Evolutionary conservation across 1,140 invertebrate species (phyloP).

Genomic region (Musca vetustissima): DNA sequence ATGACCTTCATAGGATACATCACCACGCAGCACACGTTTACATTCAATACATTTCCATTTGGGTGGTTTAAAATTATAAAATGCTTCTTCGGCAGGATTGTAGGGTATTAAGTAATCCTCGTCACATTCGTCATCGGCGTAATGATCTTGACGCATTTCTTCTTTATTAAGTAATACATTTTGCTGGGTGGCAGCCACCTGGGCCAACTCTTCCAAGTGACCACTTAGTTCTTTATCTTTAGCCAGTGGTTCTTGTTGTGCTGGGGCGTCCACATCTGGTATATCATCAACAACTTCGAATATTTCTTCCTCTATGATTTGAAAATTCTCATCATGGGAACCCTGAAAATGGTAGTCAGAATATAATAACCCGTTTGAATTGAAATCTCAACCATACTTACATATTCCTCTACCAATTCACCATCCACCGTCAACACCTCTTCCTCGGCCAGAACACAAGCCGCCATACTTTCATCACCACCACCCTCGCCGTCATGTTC

Average conservation of each 20-base stretch:
- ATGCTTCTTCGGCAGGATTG: not conserved
- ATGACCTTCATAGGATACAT: constrained; percentile 29
- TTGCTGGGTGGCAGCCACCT: constrained; percentile 8
- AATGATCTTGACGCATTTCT: not conserved
- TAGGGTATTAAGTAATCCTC: constrained; percentile 24
- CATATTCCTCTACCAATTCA: not conserved
- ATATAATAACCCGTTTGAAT: not conserved
- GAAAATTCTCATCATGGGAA: not conserved
- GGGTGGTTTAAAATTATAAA: not conserved
- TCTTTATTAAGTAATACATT: not conserved
- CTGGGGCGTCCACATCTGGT: not conserved
- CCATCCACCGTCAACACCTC: constrained; percentile 18
- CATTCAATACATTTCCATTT: constrained; percentile 31
- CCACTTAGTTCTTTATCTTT: not conserved
- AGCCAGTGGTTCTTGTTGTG: not conserved
- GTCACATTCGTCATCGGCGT: constrained; percentile 21
- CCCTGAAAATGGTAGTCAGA: not conserved
- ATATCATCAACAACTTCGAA: not conserved
- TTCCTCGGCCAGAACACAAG: constrained; percentile 25
- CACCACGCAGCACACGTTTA: constrained; percentile 22
- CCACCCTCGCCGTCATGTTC: constrained; percentile 1
- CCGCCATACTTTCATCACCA: not conserved
- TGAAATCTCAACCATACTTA: not conserved
- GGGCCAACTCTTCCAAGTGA: not conserved
- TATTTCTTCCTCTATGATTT: constrained; percentile 6